Evolutionary conservation across 2,797 vertebrate genomes (phyloP), one percentile per base, ranked within the genome.

Genomic region (Moxostoma hubbsi): DNA sequence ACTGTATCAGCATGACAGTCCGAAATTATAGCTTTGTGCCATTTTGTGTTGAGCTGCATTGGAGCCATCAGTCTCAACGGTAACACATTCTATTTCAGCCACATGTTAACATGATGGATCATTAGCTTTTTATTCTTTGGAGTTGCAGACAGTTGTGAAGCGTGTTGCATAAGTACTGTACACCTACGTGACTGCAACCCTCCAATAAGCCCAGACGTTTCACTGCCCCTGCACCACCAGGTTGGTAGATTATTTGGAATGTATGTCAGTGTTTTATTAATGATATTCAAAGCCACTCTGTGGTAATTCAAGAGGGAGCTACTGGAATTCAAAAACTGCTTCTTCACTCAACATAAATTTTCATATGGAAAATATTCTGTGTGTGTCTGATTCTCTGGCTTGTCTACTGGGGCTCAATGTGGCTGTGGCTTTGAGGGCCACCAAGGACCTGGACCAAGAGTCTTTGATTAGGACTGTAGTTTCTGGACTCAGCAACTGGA

Each of bases 11-110:
- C 10, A n/a, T 68, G 79, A 68, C 45, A 63, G 79, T 69, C 51
- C 13, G 58, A 75, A 81, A 65, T 75, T 36, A 75, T 75, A 49
- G 16, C 50, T 61, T 63, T 15, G 54, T 58, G 63, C 15, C 62
- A 58, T 73, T 79, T 79, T 45, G 5, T 50, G 43, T 79, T 51
- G 59, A 64, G 58, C 76, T 55, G 57, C 45, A 18, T 57, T 36
- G 77, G 68, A 72, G 77, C 53, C 69, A 79, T 81, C 64, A 81
- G 79, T 70, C 79, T 70, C 36, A 24, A 64, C 81, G 11, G 73
- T 47, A 59, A 45, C 51, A 7, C 7, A 57, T 75, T 67, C 55
- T 72, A 76, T 76, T 76, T 81, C 66, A 81, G 73, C 61, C 11
- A 10, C 73, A 70, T 81, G 61, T 80, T 83, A 65, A 80, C 73